Base-by-base conservation (phyloP, 1,140 invertebrate genomes). In the Philaenus spumarius region DNA sequence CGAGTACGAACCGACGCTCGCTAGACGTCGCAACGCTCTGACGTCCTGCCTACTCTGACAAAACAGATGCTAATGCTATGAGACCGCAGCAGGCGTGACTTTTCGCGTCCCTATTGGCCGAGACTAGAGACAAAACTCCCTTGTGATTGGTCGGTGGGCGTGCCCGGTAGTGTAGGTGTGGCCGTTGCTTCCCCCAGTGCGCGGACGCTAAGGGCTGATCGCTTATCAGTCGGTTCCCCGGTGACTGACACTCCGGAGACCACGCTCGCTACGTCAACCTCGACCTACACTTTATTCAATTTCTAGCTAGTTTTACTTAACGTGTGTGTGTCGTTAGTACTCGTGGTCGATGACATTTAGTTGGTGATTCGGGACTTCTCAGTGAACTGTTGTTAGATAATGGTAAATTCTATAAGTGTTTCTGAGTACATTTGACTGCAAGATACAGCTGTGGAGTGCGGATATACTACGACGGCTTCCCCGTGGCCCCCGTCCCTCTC, bases 371-470 rank as follows among this genome's bases (percentile, higher is more conserved):
- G 39, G 39, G 17, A 40, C 14, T 4, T 2, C 3, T 40, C 12
- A 2, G 39, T 14, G 17, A 17, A 14, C 26, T 30, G 3, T 9
- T 4, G 3, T 30, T 9, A 9, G 26, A 30, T 30, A 30, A 30
- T 30, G 26, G 26, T 30, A 30, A 30, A 30, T 9, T 30, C 26
- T 30, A 30, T 30, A 3, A 30, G 26, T 30, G 26, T 30, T 30
- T 30, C 26, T 9, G 26, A 30, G 26, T 30, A 30, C 26, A 30
- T 30, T 30, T 30, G 26, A 30, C 26, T 30, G 51, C 37, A 9
- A 26, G 43, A 35, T 9, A 53, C 58, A 54, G 61, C 60, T 15
- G 63, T 66, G 55, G 63, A 63, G 58, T 64, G 63, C 61, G 64
- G 64, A 11, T 64, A 62, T 51, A 54, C 62, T 26, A 59, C 55